Percentiles rank a stretch among this genome's conserved stretches.
Conservation (phyloP, 2,888 invertebrate genomes). For the Aplocera efformata region DNA sequence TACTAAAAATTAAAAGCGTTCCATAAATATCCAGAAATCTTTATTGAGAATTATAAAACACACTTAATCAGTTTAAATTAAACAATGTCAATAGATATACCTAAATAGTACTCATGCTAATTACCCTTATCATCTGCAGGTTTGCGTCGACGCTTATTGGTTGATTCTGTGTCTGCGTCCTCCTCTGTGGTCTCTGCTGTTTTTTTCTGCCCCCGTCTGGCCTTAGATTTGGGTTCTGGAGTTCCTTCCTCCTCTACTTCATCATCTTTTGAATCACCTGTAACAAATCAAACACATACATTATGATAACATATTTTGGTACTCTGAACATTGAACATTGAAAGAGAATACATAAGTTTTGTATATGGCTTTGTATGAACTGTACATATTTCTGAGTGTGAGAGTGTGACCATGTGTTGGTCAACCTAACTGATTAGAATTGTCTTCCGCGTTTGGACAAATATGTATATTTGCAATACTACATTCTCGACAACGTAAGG, state of each 20-base stretch:
- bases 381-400: too few species aligned
- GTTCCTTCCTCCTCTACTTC: slow-evolving; percentile 48
- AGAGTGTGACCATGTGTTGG: too few species aligned
- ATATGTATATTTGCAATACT: too few species aligned
- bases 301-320: too few species aligned
- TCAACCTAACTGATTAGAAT: too few species aligned
- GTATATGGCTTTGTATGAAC: too few species aligned
- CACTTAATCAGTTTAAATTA: slow-evolving; percentile 57
- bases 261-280: slow-evolving; percentile 52
- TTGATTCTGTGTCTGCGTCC: slow-evolving; percentile 52
- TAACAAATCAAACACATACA: too few species aligned
- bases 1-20: slow-evolving; percentile 57
- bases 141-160: slow-evolving; percentile 63
- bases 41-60: slow-evolving; percentile 68
- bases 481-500: too few species aligned
- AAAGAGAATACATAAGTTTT: too few species aligned
- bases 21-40: slow-evolving; percentile 61
- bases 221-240: slow-evolving; percentile 57
- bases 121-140: slow-evolving; percentile 71
- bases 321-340: too few species aligned
- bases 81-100: slow-evolving; percentile 51
- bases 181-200: slow-evolving; percentile 40
- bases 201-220: slow-evolving; percentile 62
- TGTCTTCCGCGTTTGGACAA: too few species aligned
- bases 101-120: slow-evolving; percentile 54